A percentile compares a stretch with the other conserved stretches of the same genome.
Evolutionary conservation across 2,113 vertebrate species (phyloP).

Genomic region (Melanerpes aurifrons): DNA sequence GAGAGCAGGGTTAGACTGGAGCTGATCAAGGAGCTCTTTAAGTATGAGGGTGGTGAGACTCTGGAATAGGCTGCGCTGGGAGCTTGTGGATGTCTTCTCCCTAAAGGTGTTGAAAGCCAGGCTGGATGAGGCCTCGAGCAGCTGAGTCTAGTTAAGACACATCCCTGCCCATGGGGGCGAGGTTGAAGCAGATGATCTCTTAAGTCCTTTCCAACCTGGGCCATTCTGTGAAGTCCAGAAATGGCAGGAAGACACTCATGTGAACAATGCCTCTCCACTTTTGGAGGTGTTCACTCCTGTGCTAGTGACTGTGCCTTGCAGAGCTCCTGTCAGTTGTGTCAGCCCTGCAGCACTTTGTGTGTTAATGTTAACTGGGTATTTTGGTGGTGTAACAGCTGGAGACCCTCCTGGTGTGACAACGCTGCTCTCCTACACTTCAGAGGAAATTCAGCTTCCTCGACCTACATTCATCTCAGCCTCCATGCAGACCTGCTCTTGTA

Average conservation of each 20-base stretch:
- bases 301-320: neutral
- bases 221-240: neutral
- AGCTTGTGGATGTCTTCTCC: too few relatives aligned
- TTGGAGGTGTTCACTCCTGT: neutral
- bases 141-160: too few relatives aligned
- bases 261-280: neutral
- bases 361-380: constrained; percentile 36
- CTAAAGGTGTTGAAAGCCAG: too few relatives aligned
- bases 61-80: too few relatives aligned
- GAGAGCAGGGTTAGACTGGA: neutral
- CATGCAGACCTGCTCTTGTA: neutral
- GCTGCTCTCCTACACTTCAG: neutral
- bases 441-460: neutral
- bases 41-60: too few relatives aligned
- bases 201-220: too few relatives aligned
- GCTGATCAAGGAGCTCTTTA: too few relatives aligned
- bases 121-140: too few relatives aligned
- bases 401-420: neutral
- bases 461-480: neutral
- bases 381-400: constrained; percentile 47
- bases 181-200: too few relatives aligned
- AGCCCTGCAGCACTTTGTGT: neutral
- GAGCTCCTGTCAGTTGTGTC: neutral
- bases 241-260: neutral
- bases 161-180: too few relatives aligned